phyloP scores from a whole-genome alignment of 2,888 invertebrate genomes.

The Drosophila trichaetosa region DNA sequence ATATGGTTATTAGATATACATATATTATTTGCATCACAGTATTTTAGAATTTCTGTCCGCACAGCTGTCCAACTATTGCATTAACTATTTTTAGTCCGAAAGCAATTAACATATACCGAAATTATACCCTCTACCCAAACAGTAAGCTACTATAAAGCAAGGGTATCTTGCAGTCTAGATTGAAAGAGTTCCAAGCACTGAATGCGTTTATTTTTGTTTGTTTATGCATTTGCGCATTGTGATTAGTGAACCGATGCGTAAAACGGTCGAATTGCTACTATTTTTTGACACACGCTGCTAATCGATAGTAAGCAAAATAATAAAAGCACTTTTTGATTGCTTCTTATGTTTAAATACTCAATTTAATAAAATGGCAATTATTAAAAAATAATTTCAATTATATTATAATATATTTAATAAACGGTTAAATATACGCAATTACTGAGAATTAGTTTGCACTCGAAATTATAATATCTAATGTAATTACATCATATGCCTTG shows the following conservation, averaged over 20 bases:
- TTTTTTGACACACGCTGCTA: slow-evolving; percentile 6
- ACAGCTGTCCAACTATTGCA: slow-evolving; percentile 61
- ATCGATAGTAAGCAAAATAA: neutral
- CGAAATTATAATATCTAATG: neutral
- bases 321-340: neutral
- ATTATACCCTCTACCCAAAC: slow-evolving; percentile 5
- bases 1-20: slow-evolving; percentile 20
- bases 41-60: slow-evolving; percentile 26
- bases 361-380: neutral
- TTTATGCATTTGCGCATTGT: slow-evolving; percentile 31
- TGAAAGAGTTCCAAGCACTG: too few species aligned
- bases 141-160: neutral
- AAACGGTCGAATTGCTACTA: slow-evolving; percentile 28
- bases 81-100: slow-evolving; percentile 39
- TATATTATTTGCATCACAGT: slow-evolving; percentile 22
- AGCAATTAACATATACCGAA: slow-evolving; percentile 15
- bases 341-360: neutral
- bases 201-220: neutral
- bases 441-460: neutral
- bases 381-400: neutral
- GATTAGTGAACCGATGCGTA: slow-evolving; percentile 37
- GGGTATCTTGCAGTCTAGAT: neutral
- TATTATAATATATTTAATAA: neutral
- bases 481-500: neutral
- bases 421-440: neutral